These are phyloP conservation scores for Limanda limanda DNA, from an alignment of 2,113 vertebrate species.

Conservation along the genomic window DNA sequence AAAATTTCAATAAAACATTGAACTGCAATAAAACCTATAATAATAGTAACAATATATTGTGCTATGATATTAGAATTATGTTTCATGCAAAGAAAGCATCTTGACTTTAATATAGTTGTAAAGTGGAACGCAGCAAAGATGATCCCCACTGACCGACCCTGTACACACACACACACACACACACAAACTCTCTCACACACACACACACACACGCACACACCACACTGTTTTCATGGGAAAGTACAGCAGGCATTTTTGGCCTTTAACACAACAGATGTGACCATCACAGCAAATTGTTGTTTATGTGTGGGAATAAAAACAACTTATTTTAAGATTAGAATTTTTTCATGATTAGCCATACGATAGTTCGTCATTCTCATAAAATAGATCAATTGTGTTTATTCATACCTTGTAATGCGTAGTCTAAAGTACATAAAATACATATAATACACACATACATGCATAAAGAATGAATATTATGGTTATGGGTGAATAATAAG, in stretches of 20 bases:
- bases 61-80: not conserved
- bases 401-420: not conserved
- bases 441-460: not conserved
- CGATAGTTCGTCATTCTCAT: too few species aligned
- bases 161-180: not conserved
- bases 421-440: not conserved
- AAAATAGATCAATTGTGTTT: too few species aligned
- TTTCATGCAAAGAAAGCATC: not conserved
- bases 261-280: too few species aligned
- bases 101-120: not conserved
- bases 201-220: not conserved
- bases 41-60: not conserved
- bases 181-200: not conserved
- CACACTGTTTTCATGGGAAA: not conserved
- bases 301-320: too few species aligned
- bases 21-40: not conserved
- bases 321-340: not conserved
- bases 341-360: not conserved
- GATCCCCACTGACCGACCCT: not conserved
- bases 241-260: too few species aligned
- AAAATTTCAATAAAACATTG: not conserved
- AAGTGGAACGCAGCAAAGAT: not conserved
- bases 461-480: not conserved
- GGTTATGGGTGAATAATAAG: not conserved
- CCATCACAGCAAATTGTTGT: too few species aligned